Evolutionary conservation across 2,888 invertebrate species (phyloP).

Genomic region (Spialia ferax): DNA sequence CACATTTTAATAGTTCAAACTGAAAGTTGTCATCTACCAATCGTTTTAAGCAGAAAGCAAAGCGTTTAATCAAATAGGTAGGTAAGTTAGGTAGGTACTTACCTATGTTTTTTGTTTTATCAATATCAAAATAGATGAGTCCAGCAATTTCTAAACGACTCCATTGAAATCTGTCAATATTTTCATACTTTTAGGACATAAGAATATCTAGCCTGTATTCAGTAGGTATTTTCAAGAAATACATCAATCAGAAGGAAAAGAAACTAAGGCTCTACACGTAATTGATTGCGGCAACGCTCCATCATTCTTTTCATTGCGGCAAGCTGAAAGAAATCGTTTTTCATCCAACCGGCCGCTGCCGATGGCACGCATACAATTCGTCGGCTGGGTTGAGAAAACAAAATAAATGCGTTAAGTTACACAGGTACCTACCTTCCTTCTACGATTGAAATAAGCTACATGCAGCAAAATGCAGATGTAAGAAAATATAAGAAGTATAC

Average conservation of each 20-base stretch:
- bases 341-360: slow-evolving; percentile 33
- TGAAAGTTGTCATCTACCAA: too few species aligned
- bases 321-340: slow-evolving; percentile 42
- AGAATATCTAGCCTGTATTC: too few species aligned
- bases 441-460: not conserved
- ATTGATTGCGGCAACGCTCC: slow-evolving; percentile 39
- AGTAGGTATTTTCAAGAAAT: slow-evolving; percentile 13
- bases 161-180: not conserved
- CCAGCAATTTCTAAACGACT: too few species aligned
- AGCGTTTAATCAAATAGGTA: too few species aligned
- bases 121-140: too few species aligned
- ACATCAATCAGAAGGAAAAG: slow-evolving; percentile 21
- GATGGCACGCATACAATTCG: slow-evolving; percentile 26
- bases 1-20: too few species aligned
- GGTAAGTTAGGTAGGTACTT: not conserved
- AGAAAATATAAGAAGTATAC: too few species aligned
- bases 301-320: slow-evolving; percentile 42
- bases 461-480: too few species aligned
- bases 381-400: slow-evolving; percentile 10
- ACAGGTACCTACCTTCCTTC: not conserved
- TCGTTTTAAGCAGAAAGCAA: too few species aligned
- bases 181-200: not conserved
- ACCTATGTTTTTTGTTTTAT: too few species aligned
- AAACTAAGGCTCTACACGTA: slow-evolving; percentile 26
- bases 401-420: not conserved